A percentile compares a stretch with the other conserved stretches of the same genome.
phyloP scores from a whole-genome alignment of 2,797 vertebrate genomes.

The Sphaeramia orbicularis region DNA sequence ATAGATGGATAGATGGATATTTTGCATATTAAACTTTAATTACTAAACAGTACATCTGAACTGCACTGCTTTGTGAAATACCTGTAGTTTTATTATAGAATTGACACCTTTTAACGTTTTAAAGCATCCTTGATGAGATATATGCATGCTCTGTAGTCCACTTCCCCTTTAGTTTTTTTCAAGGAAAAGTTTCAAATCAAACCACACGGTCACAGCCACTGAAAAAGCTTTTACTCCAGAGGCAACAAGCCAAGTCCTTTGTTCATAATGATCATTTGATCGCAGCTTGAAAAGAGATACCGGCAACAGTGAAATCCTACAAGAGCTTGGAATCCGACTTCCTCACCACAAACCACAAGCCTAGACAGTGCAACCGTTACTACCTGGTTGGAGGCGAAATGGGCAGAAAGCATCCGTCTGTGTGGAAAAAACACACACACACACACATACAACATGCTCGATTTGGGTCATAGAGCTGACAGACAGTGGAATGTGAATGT shows the following conservation, averaged over 20 bases:
- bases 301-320: slow-evolving; percentile 66
- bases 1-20: no score
- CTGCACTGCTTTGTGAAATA: slow-evolving; percentile 1
- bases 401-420: slow-evolving; percentile 55
- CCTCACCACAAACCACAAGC: slow-evolving; percentile 76
- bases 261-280: slow-evolving; percentile 85
- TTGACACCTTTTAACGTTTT: slow-evolving; percentile 12
- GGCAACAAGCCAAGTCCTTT: slow-evolving; percentile 81
- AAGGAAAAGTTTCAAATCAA: slow-evolving; percentile 69
- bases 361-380: slow-evolving; percentile 67
- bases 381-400: slow-evolving; percentile 79
- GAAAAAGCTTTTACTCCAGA: slow-evolving; percentile 79
- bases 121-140: slow-evolving; percentile 20
- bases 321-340: slow-evolving; percentile 76
- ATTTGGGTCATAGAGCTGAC: slow-evolving; percentile 81
- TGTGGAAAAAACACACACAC: slow-evolving; percentile 16
- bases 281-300: slow-evolving; percentile 82
- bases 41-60: no score
- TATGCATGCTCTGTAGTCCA: neutral
- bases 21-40: no score
- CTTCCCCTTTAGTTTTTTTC: neutral
- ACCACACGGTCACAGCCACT: slow-evolving; percentile 70
- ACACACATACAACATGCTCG: slow-evolving; percentile 65
- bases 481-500: slow-evolving; percentile 84
- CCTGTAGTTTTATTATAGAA: slow-evolving; percentile 51